Percentiles rank a stretch among this genome's conserved stretches.
phyloP scores from a whole-genome alignment of 2,113 vertebrate genomes.

The Eptatretus burgeri region DNA sequence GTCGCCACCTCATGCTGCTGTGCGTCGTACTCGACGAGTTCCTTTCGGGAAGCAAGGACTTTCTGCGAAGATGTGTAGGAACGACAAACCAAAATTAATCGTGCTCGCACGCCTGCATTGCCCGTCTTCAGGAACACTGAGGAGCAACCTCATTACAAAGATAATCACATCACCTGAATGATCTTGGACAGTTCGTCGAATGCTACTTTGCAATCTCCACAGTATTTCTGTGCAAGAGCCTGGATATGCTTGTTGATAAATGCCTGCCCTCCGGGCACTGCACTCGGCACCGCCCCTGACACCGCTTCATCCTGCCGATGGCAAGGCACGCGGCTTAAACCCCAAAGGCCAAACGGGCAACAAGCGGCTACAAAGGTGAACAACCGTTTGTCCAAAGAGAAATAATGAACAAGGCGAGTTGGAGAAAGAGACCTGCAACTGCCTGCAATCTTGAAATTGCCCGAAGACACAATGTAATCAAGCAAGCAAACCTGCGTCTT shows the following conservation, averaged over 20 bases:
- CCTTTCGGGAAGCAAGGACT: constrained; percentile 94
- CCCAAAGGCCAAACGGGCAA: neutral
- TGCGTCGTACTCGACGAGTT: constrained; percentile 74
- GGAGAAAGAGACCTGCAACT: neutral
- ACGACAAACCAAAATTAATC: neutral
- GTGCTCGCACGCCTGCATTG: neutral
- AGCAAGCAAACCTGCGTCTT: constrained; percentile 46
- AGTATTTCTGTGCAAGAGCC: constrained; percentile 84
- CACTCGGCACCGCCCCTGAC: neutral
- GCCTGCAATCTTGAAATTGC: neutral
- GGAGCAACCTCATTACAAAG: neutral
- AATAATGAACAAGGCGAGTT: neutral
- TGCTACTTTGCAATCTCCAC: constrained; percentile 85
- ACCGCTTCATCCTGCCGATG: neutral
- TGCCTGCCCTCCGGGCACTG: constrained; percentile 30
- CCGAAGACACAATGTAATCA: too few species aligned
- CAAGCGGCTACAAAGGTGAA: neutral
- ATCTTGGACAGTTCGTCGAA: constrained; percentile 97
- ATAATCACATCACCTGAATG: constrained; percentile 43
- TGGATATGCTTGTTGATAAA: constrained; percentile 93
- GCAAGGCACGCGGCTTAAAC: too few species aligned
- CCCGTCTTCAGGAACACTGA: neutral
- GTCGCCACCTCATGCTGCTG: constrained; percentile 85
- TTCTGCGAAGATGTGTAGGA: constrained; percentile 25
- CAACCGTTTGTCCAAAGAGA: neutral